Evolutionary conservation across 2,113 vertebrate species (phyloP).

Genomic region (Illadopsis cleaveri): DNA sequence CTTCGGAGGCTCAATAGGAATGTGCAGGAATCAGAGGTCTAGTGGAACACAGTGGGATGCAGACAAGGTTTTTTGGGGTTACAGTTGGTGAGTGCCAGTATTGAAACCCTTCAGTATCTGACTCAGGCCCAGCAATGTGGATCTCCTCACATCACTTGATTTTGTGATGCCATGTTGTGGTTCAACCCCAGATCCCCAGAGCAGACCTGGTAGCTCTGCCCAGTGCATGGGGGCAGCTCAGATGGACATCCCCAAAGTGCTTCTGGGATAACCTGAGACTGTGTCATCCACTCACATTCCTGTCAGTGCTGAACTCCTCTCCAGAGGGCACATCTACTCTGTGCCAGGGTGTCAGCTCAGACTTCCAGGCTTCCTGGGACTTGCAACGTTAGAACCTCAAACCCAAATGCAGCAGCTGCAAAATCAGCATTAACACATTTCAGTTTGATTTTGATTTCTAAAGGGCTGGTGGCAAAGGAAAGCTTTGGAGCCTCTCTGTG

Average conservation of each 20-base stretch:
- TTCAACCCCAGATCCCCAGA: not conserved
- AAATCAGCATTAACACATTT: not conserved
- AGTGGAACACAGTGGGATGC: accelerated
- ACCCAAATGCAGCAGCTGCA: not conserved
- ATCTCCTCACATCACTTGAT: not conserved
- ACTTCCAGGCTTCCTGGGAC: not conserved
- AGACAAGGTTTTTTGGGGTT: not conserved
- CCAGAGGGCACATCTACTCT: not conserved
- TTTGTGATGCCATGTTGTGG: not conserved
- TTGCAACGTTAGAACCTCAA: not conserved
- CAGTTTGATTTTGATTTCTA: not conserved
- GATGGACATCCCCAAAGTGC: not conserved
- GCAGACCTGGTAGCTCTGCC: not conserved
- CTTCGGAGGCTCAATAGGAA: not conserved
- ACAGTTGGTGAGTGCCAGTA: not conserved
- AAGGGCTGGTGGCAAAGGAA: not conserved
- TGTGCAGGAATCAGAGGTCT: not conserved
- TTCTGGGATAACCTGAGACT: not conserved
- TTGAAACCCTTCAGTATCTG: not conserved
- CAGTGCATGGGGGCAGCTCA: accelerated
- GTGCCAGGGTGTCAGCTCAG: not conserved
- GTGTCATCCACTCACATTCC: not conserved
- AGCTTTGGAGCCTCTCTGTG: not conserved
- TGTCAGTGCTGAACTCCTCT: not conserved
- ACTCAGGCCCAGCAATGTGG: not conserved